Conservation (phyloP, 2,113 vertebrate species). For the Centropus unirufus region DNA sequence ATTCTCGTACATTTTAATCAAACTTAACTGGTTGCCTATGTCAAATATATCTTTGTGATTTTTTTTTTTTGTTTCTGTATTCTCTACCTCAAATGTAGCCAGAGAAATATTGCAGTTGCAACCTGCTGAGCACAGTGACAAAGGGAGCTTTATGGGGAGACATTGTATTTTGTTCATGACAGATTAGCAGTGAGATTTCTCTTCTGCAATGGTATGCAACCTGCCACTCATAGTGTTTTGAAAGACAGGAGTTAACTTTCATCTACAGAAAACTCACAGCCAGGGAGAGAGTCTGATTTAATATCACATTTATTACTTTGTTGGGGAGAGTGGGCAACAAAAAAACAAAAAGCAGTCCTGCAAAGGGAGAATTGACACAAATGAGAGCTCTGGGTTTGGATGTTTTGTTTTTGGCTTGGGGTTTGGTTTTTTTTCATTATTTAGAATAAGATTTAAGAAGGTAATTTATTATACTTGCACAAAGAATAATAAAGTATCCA, state of each 20-base stretch:
- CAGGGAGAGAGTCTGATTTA: conserved; percentile 12
- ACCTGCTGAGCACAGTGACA: neutral
- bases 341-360: neutral
- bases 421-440: neutral
- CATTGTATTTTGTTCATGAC: neutral
- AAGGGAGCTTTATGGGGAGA: conserved; percentile 8
- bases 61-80: conserved; percentile 1
- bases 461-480: conserved; percentile 33
- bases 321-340: neutral
- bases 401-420: neutral
- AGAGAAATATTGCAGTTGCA: conserved; percentile 35
- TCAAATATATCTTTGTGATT: conserved; percentile 44
- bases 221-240: conserved; percentile 40
- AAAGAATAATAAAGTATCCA: conserved; percentile 12
- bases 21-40: neutral
- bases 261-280: conserved; percentile 50
- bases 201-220: neutral
- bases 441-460: neutral
- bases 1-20: conserved; percentile 73
- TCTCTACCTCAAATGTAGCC: conserved; percentile 11
- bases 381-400: neutral
- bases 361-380: neutral
- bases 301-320: conserved; percentile 25
- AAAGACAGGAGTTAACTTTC: conserved; percentile 71
- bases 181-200: conserved; percentile 42